Evolutionary conservation across 2,888 invertebrate species (phyloP), one percentile per base, ranked within the genome.

Genomic region (Drepanosiphum platanoidis): DNA sequence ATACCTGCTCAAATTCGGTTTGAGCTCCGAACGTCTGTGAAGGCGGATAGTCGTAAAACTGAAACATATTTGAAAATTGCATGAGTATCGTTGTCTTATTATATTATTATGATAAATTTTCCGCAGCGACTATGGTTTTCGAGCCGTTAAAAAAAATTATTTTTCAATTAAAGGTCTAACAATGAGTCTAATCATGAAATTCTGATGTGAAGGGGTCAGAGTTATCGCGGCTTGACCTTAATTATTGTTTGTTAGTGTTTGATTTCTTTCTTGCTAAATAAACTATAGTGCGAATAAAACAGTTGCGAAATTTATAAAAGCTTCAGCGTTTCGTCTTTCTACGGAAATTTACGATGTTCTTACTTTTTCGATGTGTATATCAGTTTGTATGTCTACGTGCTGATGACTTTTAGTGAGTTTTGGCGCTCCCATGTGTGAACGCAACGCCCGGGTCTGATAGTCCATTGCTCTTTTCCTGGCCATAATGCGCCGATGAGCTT

Each of bases 301-400:
- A n/a, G n/a, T n/a, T n/a, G n/a, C n/a, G n/a, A n/a, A n/a, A n/a
- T 52, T 15, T 22, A 52, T 18, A 52, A 52, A 18, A 18, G 22
- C 18, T 52, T 18, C n/a, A 9, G n/a, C 9, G 9, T 8, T 61
- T 61, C 15, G 7, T 27, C 1, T 32, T 34, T 75, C 18, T 27
- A 4, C 15, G 15, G n/a, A 32, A 0, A 58, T 34, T 61, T 77
- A 15, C 7, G 15, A 9, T n/a, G 15, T 42, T 2, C 88, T 88
- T 87, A 95, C 92, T 91, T 97, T 97, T 90, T 97, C 97, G 86
- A 97, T 92, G 89, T 95, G 97, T 88, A 93, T 91, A 87, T 97
- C 97, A 1, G 97, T 97, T 91, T 98, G 97, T 71, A 97, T 93
- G 87, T 94, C 94, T 88, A 95, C 95, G 91, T 97, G 96, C 81